Evolutionary conservation across 2,888 invertebrate species (phyloP).

Genomic region (Platycnemis pennipes): DNA sequence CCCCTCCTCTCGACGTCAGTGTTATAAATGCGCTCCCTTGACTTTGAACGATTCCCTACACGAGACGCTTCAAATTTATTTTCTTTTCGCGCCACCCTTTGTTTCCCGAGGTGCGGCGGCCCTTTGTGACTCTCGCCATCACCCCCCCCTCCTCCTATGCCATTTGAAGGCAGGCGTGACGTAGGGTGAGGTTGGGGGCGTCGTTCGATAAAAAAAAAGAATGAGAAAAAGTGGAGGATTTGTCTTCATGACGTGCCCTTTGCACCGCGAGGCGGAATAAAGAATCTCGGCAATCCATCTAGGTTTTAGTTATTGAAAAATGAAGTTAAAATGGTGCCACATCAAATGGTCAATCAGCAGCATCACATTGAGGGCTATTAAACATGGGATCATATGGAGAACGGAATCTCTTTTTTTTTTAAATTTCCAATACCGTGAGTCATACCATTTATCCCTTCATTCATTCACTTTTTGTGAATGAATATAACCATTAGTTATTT

Average conservation of each 20-base stretch:
- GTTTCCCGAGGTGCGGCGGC: background rate
- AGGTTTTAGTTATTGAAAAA: no score
- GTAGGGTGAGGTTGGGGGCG: background rate
- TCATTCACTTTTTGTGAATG: no score
- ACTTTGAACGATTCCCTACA: conserved; percentile 2
- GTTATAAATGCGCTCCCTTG: background rate
- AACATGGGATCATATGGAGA: no score
- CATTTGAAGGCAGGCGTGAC: background rate
- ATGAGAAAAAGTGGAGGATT: background rate
- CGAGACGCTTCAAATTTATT: background rate
- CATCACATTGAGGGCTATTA: no score
- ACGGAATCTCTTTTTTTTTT: no score
- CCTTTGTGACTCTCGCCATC: background rate
- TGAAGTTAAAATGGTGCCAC: no score
- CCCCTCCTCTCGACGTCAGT: background rate
- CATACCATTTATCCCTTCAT: no score
- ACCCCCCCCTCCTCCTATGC: background rate
- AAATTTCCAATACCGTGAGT: no score
- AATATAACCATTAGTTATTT: no score
- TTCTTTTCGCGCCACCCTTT: conserved; percentile 9
- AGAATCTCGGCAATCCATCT: no score
- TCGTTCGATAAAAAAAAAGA: background rate
- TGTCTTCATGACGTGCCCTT: background rate
- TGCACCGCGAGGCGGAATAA: background rate
- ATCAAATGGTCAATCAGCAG: no score